phyloP scores from a whole-genome alignment of 2,888 invertebrate genomes.

The Rhogogaster chlorosoma region DNA sequence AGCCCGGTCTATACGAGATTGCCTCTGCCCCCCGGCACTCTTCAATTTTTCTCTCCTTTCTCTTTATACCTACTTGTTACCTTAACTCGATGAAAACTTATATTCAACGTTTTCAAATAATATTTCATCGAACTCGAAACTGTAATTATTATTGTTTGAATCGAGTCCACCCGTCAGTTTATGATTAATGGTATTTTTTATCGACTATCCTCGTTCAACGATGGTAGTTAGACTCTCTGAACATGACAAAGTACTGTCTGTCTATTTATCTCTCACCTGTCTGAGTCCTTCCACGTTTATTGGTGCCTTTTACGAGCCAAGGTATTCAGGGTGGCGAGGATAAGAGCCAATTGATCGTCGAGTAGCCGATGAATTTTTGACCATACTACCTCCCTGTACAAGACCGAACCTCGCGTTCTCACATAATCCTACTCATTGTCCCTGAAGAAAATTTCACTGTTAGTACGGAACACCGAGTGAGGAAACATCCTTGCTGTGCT shows the following conservation, averaged over 20 bases:
- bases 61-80: slow-evolving; percentile 47
- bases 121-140: background rate
- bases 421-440: slow-evolving; percentile 15
- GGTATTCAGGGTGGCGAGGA: background rate
- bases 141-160: slow-evolving; percentile 8
- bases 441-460: background rate
- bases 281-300: background rate
- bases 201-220: background rate
- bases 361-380: slow-evolving; percentile 38
- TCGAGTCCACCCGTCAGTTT: background rate
- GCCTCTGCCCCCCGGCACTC: slow-evolving; percentile 17
- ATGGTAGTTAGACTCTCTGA: background rate
- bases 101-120: slow-evolving; percentile 4
- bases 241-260: slow-evolving; percentile 30
- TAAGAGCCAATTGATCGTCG: slow-evolving; percentile 26
- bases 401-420: background rate
- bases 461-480: background rate
- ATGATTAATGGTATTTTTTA: slow-evolving; percentile 17
- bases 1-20: slow-evolving; percentile 22
- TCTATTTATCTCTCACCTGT: slow-evolving; percentile 29
- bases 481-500: background rate
- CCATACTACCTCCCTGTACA: background rate
- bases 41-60: slow-evolving; percentile 50
- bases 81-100: slow-evolving; percentile 13
- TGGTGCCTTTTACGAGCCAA: slow-evolving; percentile 1